Conservation (phyloP, 2,797 vertebrate species). For the Benthosema pterotum region DNA sequence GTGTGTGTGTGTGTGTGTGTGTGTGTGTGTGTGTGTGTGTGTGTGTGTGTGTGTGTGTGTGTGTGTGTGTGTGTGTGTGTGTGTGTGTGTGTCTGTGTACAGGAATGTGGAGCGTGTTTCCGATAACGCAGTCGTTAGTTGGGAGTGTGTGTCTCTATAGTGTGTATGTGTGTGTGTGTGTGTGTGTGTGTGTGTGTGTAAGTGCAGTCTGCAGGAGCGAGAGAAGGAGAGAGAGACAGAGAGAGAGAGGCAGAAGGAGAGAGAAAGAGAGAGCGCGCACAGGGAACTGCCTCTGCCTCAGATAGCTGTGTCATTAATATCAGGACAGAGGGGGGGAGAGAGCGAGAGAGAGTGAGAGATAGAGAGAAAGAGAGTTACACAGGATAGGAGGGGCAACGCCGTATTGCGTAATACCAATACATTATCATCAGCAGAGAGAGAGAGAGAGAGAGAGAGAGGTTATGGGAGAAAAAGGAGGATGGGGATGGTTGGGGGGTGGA, state of each 20-base stretch:
- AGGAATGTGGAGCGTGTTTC: constrained; percentile 27
- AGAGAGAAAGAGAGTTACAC: constrained; percentile 47
- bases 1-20: too few species aligned
- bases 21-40: constrained; percentile 31
- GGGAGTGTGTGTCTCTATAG: constrained; percentile 28
- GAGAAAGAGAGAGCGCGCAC: constrained; percentile 79
- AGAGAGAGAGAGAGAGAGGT: constrained; percentile 43
- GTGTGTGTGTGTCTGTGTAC: constrained; percentile 33
- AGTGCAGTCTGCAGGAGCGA: constrained; percentile 72
- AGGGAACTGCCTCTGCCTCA: constrained; percentile 78
- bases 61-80: constrained; percentile 24
- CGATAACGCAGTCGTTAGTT: constrained; percentile 51
- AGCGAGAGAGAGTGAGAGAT: constrained; percentile 41
- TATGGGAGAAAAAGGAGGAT: constrained; percentile 31
- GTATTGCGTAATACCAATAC: constrained; percentile 72
- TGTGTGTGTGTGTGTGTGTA: constrained; percentile 18
- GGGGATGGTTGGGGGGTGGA: constrained; percentile 10
- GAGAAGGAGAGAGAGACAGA: too few species aligned
- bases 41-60: constrained; percentile 20
- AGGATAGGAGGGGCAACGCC: constrained; percentile 72
- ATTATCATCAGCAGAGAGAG: constrained; percentile 60
- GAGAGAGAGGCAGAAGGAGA: too few species aligned
- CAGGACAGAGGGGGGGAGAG: constrained; percentile 67
- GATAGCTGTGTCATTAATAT: constrained; percentile 85
- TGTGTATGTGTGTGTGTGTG: constrained; percentile 6